Evolutionary conservation across 2,797 vertebrate genomes (phyloP).

Genomic region (Chiroxiphia lanceolata): DNA sequence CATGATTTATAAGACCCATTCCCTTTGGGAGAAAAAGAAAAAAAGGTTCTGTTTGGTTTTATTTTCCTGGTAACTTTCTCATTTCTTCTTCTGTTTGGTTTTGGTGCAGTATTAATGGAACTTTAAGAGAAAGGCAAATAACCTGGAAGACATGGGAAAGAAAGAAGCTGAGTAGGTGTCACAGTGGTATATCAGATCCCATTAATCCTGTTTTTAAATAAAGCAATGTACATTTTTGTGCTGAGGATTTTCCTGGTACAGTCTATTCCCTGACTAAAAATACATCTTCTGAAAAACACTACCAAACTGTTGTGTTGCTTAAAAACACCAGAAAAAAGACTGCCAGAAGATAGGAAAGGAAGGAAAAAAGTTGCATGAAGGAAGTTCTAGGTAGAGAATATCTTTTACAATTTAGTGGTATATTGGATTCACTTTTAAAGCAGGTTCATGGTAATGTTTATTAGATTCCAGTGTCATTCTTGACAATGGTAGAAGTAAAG

Average conservation of each 20-base stretch:
- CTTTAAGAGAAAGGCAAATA: not conserved
- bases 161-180: not conserved
- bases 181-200: not conserved
- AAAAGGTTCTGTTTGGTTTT: not conserved
- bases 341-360: not conserved
- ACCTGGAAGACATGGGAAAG: not conserved
- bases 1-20: conserved; percentile 93
- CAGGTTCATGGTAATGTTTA: not conserved
- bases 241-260: not conserved
- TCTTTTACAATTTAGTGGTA: not conserved
- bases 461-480: not conserved
- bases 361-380: not conserved
- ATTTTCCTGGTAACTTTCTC: not conserved
- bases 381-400: not conserved
- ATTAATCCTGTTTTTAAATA: not conserved
- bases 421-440: not conserved
- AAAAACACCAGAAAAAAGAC: not conserved
- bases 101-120: not conserved
- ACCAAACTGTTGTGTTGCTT: not conserved
- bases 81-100: not conserved
- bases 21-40: conserved; percentile 78
- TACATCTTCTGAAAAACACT: not conserved
- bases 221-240: not conserved
- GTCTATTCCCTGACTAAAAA: not conserved
- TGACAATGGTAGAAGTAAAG: not conserved